Evolutionary conservation across 2,888 invertebrate genomes (phyloP).

Genomic region (Ametastegia equiseti): DNA sequence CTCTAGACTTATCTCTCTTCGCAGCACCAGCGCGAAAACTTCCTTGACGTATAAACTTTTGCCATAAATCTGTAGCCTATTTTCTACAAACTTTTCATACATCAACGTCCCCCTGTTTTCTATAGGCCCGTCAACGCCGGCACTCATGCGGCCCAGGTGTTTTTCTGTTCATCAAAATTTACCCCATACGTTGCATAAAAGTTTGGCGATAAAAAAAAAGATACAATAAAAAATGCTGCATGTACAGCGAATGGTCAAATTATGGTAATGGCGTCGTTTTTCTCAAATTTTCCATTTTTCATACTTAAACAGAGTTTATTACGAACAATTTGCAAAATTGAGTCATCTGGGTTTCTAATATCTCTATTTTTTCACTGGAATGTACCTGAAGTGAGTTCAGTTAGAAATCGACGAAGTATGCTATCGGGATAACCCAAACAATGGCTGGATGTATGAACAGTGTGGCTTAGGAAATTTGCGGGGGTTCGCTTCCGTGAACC

Average conservation of each 20-base stretch:
- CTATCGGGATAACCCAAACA: slow-evolving; percentile 11
- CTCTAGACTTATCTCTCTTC: slow-evolving; percentile 37
- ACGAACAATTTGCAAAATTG: neutral
- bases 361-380: too few species aligned
- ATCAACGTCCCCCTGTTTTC: slow-evolving; percentile 33
- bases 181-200: slow-evolving; percentile 11
- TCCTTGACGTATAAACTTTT: slow-evolving; percentile 33
- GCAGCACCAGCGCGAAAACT: slow-evolving; percentile 1
- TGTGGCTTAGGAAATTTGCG: slow-evolving; percentile 33
- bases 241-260: neutral
- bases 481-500: slow-evolving; percentile 30
- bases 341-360: too few species aligned
- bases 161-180: slow-evolving; percentile 10
- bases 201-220: neutral
- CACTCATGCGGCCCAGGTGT: slow-evolving; percentile 26
- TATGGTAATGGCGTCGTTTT: neutral
- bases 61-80: slow-evolving; percentile 43
- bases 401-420: neutral
- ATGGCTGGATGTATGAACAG: neutral
- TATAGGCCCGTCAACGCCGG: slow-evolving; percentile 31
- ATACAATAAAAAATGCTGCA: neutral
- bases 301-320: neutral
- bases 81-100: slow-evolving; percentile 44
- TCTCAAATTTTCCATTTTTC: neutral
- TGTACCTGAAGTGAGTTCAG: neutral